Evolutionary conservation across 2,888 invertebrate species (phyloP).

Genomic region (Rhagonycha fulva): DNA sequence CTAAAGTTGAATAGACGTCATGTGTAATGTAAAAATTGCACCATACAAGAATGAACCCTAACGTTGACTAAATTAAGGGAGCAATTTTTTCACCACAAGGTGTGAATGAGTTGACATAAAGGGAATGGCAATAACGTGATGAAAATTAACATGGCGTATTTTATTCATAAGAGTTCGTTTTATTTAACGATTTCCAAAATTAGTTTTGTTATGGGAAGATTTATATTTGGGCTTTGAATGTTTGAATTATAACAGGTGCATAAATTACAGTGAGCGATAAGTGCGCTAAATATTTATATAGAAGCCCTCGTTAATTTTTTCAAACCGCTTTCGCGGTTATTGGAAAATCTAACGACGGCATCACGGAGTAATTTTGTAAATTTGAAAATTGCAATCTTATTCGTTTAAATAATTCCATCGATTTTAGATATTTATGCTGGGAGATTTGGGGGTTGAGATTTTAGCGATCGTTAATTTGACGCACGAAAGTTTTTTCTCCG

Average conservation of each 20-base stretch:
- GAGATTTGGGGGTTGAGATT: neutral
- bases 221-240: neutral
- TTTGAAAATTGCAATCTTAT: neutral
- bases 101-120: constrained; percentile 28
- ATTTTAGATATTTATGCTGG: neutral
- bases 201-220: constrained; percentile 6
- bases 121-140: constrained; percentile 20
- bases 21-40: constrained; percentile 23
- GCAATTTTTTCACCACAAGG: constrained; percentile 26
- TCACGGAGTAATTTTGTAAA: neutral
- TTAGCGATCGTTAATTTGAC: constrained; percentile 12
- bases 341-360: neutral
- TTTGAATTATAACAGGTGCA: neutral
- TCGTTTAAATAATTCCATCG: neutral
- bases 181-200: neutral
- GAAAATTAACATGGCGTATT: constrained; percentile 29
- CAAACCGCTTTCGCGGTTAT: neutral
- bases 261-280: neutral
- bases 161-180: neutral
- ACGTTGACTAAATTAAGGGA: constrained; percentile 22
- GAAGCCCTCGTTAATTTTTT: neutral
- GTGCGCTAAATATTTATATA: neutral
- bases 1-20: constrained; percentile 26
- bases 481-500: constrained; percentile 29
- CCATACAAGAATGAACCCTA: constrained; percentile 21